Conservation (phyloP, 2,113 vertebrate genomes). For the Apistogramma diplotaenia region DNA sequence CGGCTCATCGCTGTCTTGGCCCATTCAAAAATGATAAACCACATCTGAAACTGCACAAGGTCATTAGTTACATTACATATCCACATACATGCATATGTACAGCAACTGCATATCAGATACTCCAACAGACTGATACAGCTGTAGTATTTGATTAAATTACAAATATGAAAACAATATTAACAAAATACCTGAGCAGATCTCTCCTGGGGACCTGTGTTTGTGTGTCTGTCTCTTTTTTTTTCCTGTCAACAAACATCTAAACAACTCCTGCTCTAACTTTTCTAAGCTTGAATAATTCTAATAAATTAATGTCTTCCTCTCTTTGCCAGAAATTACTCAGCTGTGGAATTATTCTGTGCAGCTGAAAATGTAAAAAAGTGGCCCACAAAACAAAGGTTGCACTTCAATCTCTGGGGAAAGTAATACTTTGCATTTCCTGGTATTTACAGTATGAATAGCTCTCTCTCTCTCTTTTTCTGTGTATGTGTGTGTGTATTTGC, state of each 20-base stretch:
- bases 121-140: not conserved
- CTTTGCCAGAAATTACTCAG: constrained; percentile 33
- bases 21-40: not conserved
- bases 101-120: not conserved
- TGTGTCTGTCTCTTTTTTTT: not conserved
- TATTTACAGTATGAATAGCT: too few relatives aligned
- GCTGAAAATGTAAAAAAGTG: constrained; percentile 1
- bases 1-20: fast-evolving
- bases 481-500: not conserved
- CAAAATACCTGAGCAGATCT: not conserved
- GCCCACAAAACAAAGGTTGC: constrained; percentile 10
- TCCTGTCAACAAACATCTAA: not conserved
- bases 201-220: not conserved
- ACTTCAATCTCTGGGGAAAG: constrained; percentile 19
- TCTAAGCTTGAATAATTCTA: constrained; percentile 41
- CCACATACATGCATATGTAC: not conserved
- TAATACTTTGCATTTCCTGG: not conserved
- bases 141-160: not conserved
- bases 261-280: not conserved
- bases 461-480: too few relatives aligned
- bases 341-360: not conserved
- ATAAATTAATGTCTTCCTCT: constrained; percentile 40
- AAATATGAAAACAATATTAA: not conserved
- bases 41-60: not conserved
- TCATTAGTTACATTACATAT: not conserved